Base-by-base conservation (phyloP, 1,140 invertebrate genomes). In the Drosophila ogumai region DNA sequence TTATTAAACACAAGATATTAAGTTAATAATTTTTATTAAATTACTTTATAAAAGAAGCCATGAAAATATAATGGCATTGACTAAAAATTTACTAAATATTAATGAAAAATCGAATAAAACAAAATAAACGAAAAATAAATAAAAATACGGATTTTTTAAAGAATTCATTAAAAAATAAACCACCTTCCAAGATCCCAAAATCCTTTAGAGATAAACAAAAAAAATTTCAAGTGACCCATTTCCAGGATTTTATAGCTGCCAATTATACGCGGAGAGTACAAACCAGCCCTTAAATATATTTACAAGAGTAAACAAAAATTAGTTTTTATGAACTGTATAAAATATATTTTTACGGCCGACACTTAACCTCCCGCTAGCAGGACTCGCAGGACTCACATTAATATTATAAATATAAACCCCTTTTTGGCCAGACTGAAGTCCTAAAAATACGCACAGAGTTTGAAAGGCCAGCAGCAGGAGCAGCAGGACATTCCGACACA, bases 401-500 rank as follows among this genome's bases (percentile, higher is more conserved):
- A 38, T 55, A 38, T 38, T 25, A 55, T 38, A 55, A 38, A 55
- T 55, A 55, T 36, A 55, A 55, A 19, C 46, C 52, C 52, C 34
- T 38, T 55, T 54, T 6, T 32, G 25, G 32, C 50, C 32, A 38
- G 19, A 22, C 52, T 17, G 0, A 8, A 25, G 19, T 6, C 19
- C 52, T 38, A 55, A 55, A 55, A 38, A 55, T 55, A 55, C 36
- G 52, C 52, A 55, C 50, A 36, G 17, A 22, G 36, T 36, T 36
- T 36, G 50, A 54, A 22, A 10, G 50, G 32, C 6, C 50, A 54
- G 50, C 49, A 17, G 25, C 47, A 52, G n/a, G 15, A 50, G 31
- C 50, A 52, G 50, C 52, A 38, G 34, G 34, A 55, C 61, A 65
- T 65, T 65, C 66, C 66, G 13, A 44, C 47, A 56, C 66, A 72